Percentiles rank a stretch among this genome's conserved stretches.
phyloP scores from a whole-genome alignment of 2,113 vertebrate species.

The Saimiri boliviensis region DNA sequence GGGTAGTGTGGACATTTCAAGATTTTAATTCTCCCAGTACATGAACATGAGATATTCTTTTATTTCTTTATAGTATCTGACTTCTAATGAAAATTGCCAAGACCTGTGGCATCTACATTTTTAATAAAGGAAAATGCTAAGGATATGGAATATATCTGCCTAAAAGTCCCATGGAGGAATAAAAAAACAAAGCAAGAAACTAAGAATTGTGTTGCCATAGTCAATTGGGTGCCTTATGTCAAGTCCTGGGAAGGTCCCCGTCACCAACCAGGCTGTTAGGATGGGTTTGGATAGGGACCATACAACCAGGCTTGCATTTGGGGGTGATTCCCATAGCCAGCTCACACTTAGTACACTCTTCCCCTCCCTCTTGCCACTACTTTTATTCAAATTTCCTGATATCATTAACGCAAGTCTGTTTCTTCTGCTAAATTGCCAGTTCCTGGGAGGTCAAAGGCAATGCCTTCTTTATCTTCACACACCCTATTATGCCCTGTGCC shows the following conservation, averaged over 20 bases:
- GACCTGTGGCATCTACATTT: neutral
- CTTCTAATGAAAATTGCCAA: neutral
- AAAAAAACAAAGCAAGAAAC: neutral
- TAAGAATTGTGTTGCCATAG: neutral
- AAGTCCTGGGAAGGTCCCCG: neutral
- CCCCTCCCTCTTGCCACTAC: neutral
- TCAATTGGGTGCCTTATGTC: neutral
- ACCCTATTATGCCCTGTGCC: neutral
- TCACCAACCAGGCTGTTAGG: neutral
- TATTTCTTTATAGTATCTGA: neutral
- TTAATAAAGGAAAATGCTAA: neutral
- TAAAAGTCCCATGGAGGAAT: neutral
- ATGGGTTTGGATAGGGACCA: neutral
- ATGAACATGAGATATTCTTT: too few species aligned
- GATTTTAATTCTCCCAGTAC: too few species aligned
- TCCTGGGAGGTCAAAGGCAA: neutral
- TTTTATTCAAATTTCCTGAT: neutral
- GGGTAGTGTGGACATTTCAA: too few species aligned
- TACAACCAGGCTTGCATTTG: neutral
- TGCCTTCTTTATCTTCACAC: neutral
- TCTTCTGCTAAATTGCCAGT: neutral
- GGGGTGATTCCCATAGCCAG: neutral
- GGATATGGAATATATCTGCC: neutral
- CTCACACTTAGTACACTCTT: neutral
- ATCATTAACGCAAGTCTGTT: neutral